A percentile compares a stretch with the other conserved stretches of the same genome.
phyloP scores from a whole-genome alignment of 2,797 vertebrate species.

The Euphonia xanthogaster region DNA sequence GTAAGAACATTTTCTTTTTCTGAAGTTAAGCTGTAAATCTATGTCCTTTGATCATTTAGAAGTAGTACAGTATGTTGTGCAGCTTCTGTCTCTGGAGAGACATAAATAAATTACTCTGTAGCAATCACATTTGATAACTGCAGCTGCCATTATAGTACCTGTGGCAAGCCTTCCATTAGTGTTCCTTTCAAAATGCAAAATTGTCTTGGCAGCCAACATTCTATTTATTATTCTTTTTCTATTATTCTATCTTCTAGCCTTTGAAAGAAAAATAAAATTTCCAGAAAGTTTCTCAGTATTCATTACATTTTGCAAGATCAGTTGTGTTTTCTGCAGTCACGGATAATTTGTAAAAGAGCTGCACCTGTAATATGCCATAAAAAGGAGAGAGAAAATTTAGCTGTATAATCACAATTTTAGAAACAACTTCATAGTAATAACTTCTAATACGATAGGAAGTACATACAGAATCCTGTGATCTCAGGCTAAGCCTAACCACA shows the following conservation, averaged over 20 bases:
- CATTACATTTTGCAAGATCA: conserved; percentile 4
- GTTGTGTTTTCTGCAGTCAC: conserved; percentile 6
- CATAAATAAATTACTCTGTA: conserved; percentile 41
- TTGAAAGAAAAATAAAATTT: conserved; percentile 37
- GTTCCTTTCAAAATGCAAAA: conserved; percentile 52
- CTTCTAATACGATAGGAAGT: conserved; percentile 27
- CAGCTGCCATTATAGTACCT: conserved; percentile 26
- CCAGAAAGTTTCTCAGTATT: conserved; percentile 13
- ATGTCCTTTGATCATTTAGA: conserved; percentile 40
- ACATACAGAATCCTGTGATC: conserved; percentile 38
- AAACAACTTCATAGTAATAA: conserved; percentile 27
- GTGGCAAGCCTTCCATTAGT: conserved; percentile 23
- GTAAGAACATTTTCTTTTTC: conserved; percentile 15
- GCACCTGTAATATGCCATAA: not conserved
- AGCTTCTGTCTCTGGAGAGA: conserved; percentile 37
- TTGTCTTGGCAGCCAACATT: conserved; percentile 6
- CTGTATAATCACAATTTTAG: conserved; percentile 9
- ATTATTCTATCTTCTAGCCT: conserved; percentile 11
- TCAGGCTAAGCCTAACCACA: conserved; percentile 24
- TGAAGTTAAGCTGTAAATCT: conserved; percentile 10
- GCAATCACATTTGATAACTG: conserved; percentile 21
- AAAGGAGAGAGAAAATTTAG: conserved; percentile 14
- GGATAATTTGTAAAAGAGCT: conserved; percentile 14
- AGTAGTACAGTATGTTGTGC: not conserved
- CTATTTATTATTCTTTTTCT: conserved; percentile 21